Conservation (phyloP, 2,888 invertebrate genomes). For the Alcis repandata region DNA sequence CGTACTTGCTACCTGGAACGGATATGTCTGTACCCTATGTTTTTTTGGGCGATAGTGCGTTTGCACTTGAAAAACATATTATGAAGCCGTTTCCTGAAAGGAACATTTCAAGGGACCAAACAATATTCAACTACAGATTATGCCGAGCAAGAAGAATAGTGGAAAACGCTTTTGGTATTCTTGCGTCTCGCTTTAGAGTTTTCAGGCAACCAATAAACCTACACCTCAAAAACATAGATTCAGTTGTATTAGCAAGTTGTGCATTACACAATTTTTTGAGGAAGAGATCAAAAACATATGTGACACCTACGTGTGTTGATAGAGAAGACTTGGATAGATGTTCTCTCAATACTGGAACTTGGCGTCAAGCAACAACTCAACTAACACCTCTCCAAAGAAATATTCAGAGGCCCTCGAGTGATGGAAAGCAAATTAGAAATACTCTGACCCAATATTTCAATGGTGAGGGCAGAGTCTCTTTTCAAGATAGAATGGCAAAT, state of each 20-base stretch:
- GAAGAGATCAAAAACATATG: conserved; percentile 32
- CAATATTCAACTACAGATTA: conserved; percentile 13
- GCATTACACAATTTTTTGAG: conserved; percentile 41
- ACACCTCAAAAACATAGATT: conserved; percentile 30
- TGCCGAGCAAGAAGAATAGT: conserved; percentile 16
- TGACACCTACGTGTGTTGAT: conserved; percentile 24
- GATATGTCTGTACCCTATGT: conserved; percentile 30
- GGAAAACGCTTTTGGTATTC: conserved; percentile 30
- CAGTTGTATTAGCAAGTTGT: conserved; percentile 36
- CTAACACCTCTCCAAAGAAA: conserved; percentile 10
- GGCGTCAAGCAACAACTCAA: conserved; percentile 3
- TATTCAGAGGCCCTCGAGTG: conserved; percentile 7
- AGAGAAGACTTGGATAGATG: conserved; percentile 17
- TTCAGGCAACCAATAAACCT: conserved; percentile 18
- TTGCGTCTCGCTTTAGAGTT: conserved; percentile 12
- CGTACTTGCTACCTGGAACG: conserved; percentile 12
- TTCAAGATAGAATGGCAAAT: conserved; percentile 42
- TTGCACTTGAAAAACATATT: conserved; percentile 29
- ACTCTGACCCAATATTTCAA: conserved; percentile 7
- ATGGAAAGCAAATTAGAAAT: neutral
- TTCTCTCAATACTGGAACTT: conserved; percentile 21
- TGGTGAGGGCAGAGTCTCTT: conserved; percentile 32
- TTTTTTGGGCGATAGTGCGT: conserved; percentile 42
- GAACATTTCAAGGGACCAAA: conserved; percentile 2
- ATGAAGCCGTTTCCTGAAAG: conserved; percentile 37